Percentiles rank a stretch among this genome's conserved stretches.
Conservation (phyloP, 1,140 invertebrate genomes). For the Megalopta genalis region DNA sequence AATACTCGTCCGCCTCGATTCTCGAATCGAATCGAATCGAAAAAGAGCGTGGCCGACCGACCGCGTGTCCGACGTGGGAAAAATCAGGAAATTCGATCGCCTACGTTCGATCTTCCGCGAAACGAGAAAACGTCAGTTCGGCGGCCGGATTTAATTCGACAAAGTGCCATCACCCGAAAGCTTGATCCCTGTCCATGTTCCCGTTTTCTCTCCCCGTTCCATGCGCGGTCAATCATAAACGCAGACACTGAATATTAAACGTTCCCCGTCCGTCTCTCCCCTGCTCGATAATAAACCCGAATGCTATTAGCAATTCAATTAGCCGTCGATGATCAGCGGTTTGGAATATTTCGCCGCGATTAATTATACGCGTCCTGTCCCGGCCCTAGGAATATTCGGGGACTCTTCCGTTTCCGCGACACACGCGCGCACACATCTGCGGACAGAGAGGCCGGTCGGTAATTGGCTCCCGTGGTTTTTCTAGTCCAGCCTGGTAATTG, state of each 20-base stretch:
- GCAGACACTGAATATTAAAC: conserved; percentile 59
- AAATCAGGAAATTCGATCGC: too few species aligned
- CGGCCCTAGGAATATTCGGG: conserved; percentile 33
- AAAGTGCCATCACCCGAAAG: neutral
- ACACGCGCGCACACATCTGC: neutral
- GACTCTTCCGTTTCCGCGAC: conserved; percentile 8
- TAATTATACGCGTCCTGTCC: conserved; percentile 55
- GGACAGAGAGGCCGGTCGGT: neutral
- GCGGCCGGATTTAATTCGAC: neutral
- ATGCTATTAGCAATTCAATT: conserved; percentile 68
- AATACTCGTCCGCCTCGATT: too few species aligned
- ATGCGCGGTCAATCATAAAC: conserved; percentile 46
- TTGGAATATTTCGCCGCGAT: conserved; percentile 61
- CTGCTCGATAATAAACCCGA: conserved; percentile 58
- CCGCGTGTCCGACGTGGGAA: too few species aligned
- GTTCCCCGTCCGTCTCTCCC: neutral
- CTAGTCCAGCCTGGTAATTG: neutral
- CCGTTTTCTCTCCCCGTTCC: conserved; percentile 5
- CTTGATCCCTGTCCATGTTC: neutral
- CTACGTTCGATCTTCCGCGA: neutral
- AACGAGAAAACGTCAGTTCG: neutral
- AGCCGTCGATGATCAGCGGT: conserved; percentile 58
- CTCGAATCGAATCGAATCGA: too few species aligned
- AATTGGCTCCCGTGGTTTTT: conserved; percentile 52
- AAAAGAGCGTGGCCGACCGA: too few species aligned